phyloP scores from a whole-genome alignment of 2,888 invertebrate species.

The Pogonocherus hispidulus region DNA sequence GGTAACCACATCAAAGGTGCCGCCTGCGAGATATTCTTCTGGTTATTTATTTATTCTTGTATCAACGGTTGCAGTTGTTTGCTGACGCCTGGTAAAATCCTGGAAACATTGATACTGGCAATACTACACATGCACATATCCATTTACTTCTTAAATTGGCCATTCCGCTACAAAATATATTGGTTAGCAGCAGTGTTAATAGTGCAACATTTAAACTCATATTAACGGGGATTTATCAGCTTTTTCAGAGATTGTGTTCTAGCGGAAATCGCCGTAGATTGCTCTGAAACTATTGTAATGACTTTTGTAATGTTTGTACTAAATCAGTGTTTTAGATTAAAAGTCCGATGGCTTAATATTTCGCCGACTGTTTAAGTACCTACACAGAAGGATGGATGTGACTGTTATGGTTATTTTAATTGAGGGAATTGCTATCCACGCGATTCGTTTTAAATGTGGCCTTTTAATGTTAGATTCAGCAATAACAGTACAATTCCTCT shows the following conservation, averaged over 20 bases:
- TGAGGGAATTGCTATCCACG: background rate
- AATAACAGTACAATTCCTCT: too few species aligned
- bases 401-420: background rate
- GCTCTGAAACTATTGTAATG: background rate
- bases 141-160: background rate
- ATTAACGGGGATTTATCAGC: background rate
- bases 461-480: too few species aligned
- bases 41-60: too few species aligned
- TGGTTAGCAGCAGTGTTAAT: background rate
- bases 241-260: background rate
- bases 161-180: background rate
- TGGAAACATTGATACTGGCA: background rate
- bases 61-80: too few species aligned
- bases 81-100: too few species aligned
- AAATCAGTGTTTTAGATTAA: background rate
- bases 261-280: background rate
- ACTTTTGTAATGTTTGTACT: background rate
- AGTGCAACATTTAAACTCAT: slow-evolving; percentile 5
- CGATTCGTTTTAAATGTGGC: too few species aligned
- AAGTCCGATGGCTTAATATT: background rate
- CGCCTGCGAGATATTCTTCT: too few species aligned
- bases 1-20: too few species aligned
- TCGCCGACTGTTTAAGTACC: background rate
- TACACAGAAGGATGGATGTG: background rate
- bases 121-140: background rate